A percentile compares a stretch with the other conserved stretches of the same genome.
phyloP scores from a whole-genome alignment of 2,113 vertebrate genomes.

The Scomber scombrus region DNA sequence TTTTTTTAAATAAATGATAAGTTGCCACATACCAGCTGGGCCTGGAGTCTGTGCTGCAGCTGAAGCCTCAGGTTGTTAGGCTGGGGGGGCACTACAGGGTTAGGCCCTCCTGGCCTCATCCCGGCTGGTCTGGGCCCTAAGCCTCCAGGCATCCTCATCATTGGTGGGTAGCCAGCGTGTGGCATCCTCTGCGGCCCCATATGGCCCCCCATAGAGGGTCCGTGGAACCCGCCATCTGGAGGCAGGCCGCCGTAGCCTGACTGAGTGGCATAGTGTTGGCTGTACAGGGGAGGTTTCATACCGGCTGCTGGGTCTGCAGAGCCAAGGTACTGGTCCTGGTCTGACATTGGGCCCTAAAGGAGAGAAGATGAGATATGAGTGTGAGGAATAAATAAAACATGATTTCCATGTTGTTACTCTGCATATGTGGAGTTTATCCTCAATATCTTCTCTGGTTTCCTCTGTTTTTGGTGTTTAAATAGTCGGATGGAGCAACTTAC shows the following conservation, averaged over 20 bases:
- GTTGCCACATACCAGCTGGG: conserved; percentile 64
- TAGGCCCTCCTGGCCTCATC: conserved; percentile 86
- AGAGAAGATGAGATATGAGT: not conserved
- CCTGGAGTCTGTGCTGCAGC: conserved; percentile 80
- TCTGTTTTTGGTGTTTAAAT: not conserved
- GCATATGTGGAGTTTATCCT: not conserved
- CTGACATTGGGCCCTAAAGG: conserved; percentile 88
- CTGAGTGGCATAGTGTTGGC: conserved; percentile 88
- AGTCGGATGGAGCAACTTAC: no score
- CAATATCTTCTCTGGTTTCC: not conserved
- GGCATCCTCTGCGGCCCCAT: conserved; percentile 84
- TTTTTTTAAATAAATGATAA: no score
- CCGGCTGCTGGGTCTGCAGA: conserved; percentile 83
- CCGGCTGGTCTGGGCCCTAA: conserved; percentile 79
- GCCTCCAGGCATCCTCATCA: conserved; percentile 89
- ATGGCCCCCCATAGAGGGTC: conserved; percentile 61
- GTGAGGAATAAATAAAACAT: not conserved
- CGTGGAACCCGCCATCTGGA: conserved; percentile 89
- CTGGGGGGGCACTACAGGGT: conserved; percentile 84
- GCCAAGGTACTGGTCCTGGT: conserved; percentile 88
- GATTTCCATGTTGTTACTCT: not conserved
- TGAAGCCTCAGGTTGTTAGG: conserved; percentile 84
- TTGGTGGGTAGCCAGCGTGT: conserved; percentile 85
- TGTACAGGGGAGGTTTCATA: conserved; percentile 91
- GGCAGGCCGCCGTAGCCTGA: conserved; percentile 88